Evolutionary conservation across 2,888 invertebrate genomes (phyloP).

Genomic region (Polydrusus pterygomalis): DNA sequence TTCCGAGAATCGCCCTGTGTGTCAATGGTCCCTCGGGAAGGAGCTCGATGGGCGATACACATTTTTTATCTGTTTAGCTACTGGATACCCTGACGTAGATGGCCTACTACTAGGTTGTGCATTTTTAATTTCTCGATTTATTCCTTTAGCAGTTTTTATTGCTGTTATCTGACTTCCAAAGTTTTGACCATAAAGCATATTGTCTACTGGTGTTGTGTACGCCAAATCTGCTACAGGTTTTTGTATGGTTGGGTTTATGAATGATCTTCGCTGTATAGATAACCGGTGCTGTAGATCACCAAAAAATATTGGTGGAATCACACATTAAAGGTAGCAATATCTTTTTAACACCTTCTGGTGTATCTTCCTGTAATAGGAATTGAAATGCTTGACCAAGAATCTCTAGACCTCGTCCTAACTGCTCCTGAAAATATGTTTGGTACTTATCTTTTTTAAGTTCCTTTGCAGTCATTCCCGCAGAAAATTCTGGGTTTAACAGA

Average conservation of each 20-base stretch:
- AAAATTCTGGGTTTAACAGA: not conserved
- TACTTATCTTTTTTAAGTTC: not conserved
- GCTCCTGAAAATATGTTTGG: not conserved
- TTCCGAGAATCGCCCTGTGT: too few relatives aligned
- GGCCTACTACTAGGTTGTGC: not conserved
- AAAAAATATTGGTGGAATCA: not conserved
- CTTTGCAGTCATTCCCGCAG: not conserved
- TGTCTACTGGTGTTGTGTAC: not conserved
- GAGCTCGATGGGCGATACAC: too few relatives aligned
- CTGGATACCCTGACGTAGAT: not conserved
- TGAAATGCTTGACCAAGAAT: not conserved
- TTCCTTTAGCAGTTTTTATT: not conserved
- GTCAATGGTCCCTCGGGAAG: too few relatives aligned
- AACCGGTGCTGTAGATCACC: not conserved
- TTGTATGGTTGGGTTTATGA: not conserved
- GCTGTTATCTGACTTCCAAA: constrained; percentile 1
- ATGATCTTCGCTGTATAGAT: not conserved
- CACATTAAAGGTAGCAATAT: not conserved
- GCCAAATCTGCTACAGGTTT: not conserved
- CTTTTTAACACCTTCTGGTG: not conserved
- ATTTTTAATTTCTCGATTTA: not conserved
- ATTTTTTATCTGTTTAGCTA: too few relatives aligned
- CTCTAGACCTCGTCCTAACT: not conserved
- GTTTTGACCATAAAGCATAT: not conserved
- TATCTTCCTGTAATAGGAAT: not conserved